Evolutionary conservation across 2,888 invertebrate genomes (phyloP).

Genomic region (Pterobdella sp.): DNA sequence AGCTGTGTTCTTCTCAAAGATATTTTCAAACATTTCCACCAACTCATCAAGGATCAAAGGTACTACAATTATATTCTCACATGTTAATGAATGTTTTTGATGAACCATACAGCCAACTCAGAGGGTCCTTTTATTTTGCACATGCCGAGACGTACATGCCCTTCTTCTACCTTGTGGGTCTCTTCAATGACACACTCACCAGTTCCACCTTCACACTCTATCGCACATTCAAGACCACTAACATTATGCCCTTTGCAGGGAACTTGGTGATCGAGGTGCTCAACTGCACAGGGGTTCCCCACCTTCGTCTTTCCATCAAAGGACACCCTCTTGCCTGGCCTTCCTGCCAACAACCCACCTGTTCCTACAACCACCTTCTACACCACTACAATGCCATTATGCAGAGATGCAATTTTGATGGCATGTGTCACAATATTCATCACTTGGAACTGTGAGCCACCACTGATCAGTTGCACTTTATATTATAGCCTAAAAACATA

Average conservation of each 20-base stretch:
- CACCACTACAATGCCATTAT: background rate
- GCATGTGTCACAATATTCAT: background rate
- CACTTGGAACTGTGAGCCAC: background rate
- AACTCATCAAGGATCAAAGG: background rate
- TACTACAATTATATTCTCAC: background rate
- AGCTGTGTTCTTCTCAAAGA: background rate
- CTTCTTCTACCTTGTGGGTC: background rate
- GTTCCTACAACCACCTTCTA: background rate
- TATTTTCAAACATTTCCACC: constrained; percentile 3
- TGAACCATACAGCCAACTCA: background rate
- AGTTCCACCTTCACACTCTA: background rate
- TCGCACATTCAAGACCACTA: background rate
- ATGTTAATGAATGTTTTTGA: background rate
- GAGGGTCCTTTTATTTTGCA: background rate
- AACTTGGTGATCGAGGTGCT: background rate
- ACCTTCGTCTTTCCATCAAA: background rate
- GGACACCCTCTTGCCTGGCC: background rate
- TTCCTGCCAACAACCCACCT: background rate
- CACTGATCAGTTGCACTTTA: no score
- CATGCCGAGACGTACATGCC: constrained; percentile 1
- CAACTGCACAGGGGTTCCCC: background rate
- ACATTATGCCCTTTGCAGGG: constrained; percentile 4
- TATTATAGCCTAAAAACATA: no score
- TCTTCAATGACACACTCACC: background rate
- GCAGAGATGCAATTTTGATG: background rate